Base-by-base conservation (phyloP, 2,888 invertebrate species). In the Drosophila koepferae region DNA sequence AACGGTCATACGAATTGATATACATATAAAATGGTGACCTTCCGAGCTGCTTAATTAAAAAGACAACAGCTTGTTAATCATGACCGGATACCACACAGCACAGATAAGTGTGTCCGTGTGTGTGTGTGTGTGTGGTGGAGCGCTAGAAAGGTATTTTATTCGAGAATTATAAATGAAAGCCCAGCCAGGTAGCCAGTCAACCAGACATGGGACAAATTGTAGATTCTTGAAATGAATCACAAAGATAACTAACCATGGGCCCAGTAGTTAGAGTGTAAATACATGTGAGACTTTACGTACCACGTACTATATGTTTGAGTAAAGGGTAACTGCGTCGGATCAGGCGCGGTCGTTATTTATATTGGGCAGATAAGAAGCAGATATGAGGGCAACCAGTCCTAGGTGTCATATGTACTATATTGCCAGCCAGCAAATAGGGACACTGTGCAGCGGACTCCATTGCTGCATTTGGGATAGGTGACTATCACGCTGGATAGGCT, bases 51-150 rank as follows among this genome's bases (percentile, higher is more conserved):
- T 88, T 90, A 91, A 90, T 91, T 91, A 87, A 90, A 89, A 81
- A 77, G 77, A 90, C 89, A 90, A 90, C 89, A 81, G 90, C 90
- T 89, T 87, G 81, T 84, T 84, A 86, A 90, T 90, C 80, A 90
- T 77, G 76, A 71, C 69, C 67, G 65, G 55, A 73, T 63, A 67
- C 67, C 67, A 36, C 40, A 53, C 51, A 20, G 23, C 31, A 46
- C 56, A 71, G 84, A 86, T 86, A 88, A 80, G 66, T 80, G 40
- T 64, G 49, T 41, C 20, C 49, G 44, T 6, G 28, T 28, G 28
- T 28, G 23, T 23, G 23, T 23, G 66, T 80, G 40, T 64, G 49
- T 40, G 43, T 53, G 48, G 31, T 54, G 51, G 43, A 55, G 43
- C 62, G 63, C 55, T 69, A 55, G 31, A 72, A 63, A 63, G 66